A percentile compares a stretch with the other conserved stretches of the same genome.
Evolutionary conservation across 2,113 vertebrate species (phyloP).

Genomic region (Cyphomyrus discorhynchus): DNA sequence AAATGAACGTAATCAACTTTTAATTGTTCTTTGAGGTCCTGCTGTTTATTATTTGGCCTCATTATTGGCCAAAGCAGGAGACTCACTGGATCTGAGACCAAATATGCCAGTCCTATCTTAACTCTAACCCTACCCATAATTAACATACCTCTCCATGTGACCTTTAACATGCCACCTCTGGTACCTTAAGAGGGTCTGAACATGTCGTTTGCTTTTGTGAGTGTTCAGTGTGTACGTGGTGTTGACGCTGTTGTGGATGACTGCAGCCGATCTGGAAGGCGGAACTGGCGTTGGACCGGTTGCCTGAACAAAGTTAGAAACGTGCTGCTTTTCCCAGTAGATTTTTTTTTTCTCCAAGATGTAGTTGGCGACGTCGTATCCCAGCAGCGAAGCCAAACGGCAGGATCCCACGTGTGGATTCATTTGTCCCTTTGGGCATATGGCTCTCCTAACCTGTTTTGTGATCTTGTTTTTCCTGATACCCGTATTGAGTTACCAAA

Average conservation of each 20-base stretch:
- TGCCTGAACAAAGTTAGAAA: neutral
- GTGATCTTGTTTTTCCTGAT: neutral
- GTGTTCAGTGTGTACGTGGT: neutral
- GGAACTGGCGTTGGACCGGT: neutral
- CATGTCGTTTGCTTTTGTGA: neutral
- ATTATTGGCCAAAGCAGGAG: constrained; percentile 20
- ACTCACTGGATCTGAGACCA: constrained; percentile 15
- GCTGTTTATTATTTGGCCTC: neutral
- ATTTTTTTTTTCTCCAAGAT: neutral
- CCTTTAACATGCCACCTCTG: neutral
- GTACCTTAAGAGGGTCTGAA: neutral
- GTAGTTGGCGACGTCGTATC: neutral
- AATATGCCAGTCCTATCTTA: neutral
- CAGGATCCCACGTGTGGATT: neutral
- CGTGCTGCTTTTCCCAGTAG: neutral
- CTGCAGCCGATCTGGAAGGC: neutral
- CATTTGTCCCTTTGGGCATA: neutral
- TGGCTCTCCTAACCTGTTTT: neutral
- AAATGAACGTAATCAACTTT: neutral
- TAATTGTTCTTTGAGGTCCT: neutral
- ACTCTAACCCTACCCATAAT: neutral
- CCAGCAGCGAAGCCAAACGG: neutral
- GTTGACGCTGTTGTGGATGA: neutral
- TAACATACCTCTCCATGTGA: neutral
- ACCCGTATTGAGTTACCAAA: constrained; percentile 25